Conservation (phyloP, 2,888 invertebrate genomes). For the Apodemia duryi region DNA sequence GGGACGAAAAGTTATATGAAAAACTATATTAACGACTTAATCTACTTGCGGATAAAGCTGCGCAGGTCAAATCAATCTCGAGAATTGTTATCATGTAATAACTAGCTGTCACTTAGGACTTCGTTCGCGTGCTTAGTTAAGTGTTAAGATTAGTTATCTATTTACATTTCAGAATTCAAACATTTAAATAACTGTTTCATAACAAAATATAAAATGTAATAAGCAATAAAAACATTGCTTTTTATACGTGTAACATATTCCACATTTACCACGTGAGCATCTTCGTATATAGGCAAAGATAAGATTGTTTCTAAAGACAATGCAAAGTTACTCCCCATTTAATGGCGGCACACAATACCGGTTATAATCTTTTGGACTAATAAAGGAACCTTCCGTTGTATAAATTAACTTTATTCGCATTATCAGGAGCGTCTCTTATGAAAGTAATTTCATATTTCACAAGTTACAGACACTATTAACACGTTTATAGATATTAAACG, state of each 20-base stretch:
- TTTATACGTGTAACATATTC: constrained; percentile 11
- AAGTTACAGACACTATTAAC: constrained; percentile 1
- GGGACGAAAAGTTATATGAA: no score
- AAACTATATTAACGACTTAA: no score
- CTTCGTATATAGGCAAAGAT: constrained; percentile 30
- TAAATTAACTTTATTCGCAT: constrained; percentile 38
- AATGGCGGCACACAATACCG: constrained; percentile 41
- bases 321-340: constrained; percentile 30
- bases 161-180: not conserved
- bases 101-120: no score
- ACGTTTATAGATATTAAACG: not conserved
- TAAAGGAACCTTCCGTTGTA: constrained; percentile 43
- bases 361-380: constrained; percentile 48
- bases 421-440: constrained; percentile 30
- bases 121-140: no score
- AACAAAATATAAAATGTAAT: not conserved
- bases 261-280: not conserved
- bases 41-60: no score
- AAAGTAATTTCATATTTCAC: constrained; percentile 37
- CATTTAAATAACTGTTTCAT: not conserved
- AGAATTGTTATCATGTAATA: no score
- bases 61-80: no score
- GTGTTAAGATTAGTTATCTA: not conserved
- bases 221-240: not conserved
- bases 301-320: constrained; percentile 36